Evolutionary conservation across 2,113 vertebrate genomes (phyloP).

Genomic region (Miniopterus natalensis): DNA sequence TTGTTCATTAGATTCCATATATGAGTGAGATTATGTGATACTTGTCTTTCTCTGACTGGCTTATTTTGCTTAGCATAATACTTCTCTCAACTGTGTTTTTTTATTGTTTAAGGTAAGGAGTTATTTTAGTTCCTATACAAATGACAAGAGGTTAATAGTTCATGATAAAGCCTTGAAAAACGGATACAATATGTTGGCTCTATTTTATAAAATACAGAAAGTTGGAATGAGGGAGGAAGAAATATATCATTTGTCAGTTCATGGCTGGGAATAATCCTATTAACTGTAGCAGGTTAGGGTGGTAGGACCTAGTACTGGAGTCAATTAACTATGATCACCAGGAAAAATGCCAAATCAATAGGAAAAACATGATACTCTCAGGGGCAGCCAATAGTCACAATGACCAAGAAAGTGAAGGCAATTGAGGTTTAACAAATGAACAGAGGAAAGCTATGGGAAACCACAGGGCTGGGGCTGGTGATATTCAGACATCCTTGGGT

Average conservation of each 20-base stretch:
- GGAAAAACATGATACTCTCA: background rate
- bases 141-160: background rate
- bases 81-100: background rate
- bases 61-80: too few relatives aligned
- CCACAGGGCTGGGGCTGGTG: background rate
- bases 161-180: background rate
- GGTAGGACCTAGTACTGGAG: background rate
- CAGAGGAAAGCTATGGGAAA: background rate
- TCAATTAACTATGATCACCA: background rate
- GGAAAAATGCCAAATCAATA: background rate
- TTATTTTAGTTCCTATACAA: background rate
- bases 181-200: background rate
- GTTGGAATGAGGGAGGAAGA: background rate
- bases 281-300: background rate
- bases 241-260: background rate
- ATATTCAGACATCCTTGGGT: background rate
- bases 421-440: background rate
- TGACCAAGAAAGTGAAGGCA: background rate
- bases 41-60: too few relatives aligned
- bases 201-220: conserved; percentile 21
- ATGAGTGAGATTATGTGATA: too few relatives aligned
- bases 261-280: background rate
- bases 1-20: too few relatives aligned
- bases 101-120: background rate
- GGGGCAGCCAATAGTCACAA: background rate